A percentile compares a stretch with the other conserved stretches of the same genome.
phyloP scores from a whole-genome alignment of 2,888 invertebrate species.

The Antheraea assamensis region DNA sequence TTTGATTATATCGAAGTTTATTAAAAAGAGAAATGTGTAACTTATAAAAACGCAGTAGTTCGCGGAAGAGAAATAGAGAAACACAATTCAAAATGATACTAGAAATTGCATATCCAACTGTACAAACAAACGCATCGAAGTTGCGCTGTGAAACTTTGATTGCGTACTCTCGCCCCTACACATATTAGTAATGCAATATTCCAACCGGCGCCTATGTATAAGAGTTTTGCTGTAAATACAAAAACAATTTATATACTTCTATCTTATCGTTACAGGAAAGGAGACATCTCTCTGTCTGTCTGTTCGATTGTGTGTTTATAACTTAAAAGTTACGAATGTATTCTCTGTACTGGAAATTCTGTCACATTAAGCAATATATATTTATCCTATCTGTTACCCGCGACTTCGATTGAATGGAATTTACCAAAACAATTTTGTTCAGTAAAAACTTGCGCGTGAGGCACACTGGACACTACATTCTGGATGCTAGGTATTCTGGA shows the following conservation, averaged over 20 bases:
- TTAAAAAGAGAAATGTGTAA: background rate
- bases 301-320: background rate
- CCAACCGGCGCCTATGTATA: conserved; percentile 28
- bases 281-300: background rate
- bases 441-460: too few relatives aligned
- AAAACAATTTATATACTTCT: too few relatives aligned
- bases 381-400: too few relatives aligned
- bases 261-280: too few relatives aligned
- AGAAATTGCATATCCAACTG: conserved; percentile 13
- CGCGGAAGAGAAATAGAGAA: conserved; percentile 3
- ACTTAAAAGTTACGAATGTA: background rate
- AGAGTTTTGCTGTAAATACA: conserved; percentile 25
- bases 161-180: conserved; percentile 26
- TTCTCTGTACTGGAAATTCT: too few relatives aligned
- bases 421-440: too few relatives aligned
- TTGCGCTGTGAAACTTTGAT: conserved; percentile 41
- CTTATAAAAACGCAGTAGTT: background rate
- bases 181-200: conserved; percentile 45
- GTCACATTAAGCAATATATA: too few relatives aligned
- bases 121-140: conserved; percentile 43
- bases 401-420: too few relatives aligned
- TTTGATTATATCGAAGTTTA: background rate
- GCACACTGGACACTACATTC: too few relatives aligned
- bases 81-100: background rate
- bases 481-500: too few relatives aligned